phyloP scores from a whole-genome alignment of 2,888 invertebrate species.

The Oscheius sp. region DNA sequence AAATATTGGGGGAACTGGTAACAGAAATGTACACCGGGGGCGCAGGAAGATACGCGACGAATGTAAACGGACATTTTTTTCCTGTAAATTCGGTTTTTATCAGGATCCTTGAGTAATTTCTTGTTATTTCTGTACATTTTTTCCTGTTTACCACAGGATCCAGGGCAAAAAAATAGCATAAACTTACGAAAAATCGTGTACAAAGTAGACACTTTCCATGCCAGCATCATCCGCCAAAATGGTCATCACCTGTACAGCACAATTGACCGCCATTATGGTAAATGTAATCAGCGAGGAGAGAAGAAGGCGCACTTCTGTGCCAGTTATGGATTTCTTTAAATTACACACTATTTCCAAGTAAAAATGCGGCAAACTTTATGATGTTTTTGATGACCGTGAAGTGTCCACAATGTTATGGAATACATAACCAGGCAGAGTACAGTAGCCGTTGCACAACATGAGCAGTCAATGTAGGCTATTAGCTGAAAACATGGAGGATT shows the following conservation, averaged over 20 bases:
- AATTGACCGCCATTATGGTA: slow-evolving; percentile 44
- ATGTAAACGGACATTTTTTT: no score
- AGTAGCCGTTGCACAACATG: slow-evolving; percentile 11
- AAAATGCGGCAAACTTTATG: neutral
- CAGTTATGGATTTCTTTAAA: slow-evolving; percentile 17
- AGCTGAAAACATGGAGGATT: slow-evolving; percentile 27
- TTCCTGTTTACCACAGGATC: no score
- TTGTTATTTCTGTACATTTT: no score
- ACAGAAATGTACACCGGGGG: no score
- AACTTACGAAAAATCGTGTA: slow-evolving; percentile 50
- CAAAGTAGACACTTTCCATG: slow-evolving; percentile 35
- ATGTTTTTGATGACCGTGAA: slow-evolving; percentile 3
- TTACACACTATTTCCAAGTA: neutral
- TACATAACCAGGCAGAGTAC: slow-evolving; percentile 23
- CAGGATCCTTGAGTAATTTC: no score
- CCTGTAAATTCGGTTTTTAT: no score
- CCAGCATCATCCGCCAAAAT: slow-evolving; percentile 39
- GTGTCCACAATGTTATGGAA: neutral
- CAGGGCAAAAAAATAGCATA: neutral
- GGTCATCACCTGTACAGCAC: slow-evolving; percentile 43
- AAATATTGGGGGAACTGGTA: no score
- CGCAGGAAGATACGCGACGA: no score
- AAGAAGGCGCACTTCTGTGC: slow-evolving; percentile 37
- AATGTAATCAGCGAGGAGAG: slow-evolving; percentile 44
- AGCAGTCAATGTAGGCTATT: slow-evolving; percentile 32